Percentiles rank a stretch among this genome's conserved stretches.
Conservation (phyloP, 2,888 invertebrate species). For the Balanococcus diminutus region DNA sequence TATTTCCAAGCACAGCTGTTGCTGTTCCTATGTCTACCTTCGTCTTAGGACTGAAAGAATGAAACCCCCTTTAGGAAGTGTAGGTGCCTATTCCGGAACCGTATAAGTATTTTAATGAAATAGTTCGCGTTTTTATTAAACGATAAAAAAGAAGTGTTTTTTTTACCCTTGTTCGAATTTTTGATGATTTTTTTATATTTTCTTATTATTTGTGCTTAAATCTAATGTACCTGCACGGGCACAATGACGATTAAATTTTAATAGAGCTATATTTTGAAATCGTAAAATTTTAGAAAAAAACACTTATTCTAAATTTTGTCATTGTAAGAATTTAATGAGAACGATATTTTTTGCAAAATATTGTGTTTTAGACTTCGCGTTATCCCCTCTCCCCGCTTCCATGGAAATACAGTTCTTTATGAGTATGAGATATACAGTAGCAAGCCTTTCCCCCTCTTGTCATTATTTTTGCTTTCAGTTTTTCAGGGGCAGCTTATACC, state of each 20-base stretch:
- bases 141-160: neutral
- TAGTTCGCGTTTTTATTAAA: neutral
- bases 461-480: too few relatives aligned
- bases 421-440: too few relatives aligned
- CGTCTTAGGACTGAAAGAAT: neutral
- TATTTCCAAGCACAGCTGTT: neutral
- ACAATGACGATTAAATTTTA: neutral
- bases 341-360: too few relatives aligned
- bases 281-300: too few relatives aligned
- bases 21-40: neutral
- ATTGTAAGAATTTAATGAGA: too few relatives aligned
- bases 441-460: too few relatives aligned
- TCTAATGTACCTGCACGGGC: neutral
- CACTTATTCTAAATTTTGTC: too few relatives aligned
- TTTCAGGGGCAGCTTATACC: too few relatives aligned
- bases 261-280: neutral
- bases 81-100: neutral
- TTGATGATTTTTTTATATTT: neutral
- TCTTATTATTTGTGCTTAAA: neutral
- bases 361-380: too few relatives aligned
- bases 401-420: too few relatives aligned
- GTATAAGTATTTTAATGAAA: neutral
- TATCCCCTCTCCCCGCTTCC: too few relatives aligned
- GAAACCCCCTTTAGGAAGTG: too few relatives aligned
- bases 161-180: neutral